Evolutionary conservation across 2,113 vertebrate species (phyloP).

Genomic region (Scomber scombrus): DNA sequence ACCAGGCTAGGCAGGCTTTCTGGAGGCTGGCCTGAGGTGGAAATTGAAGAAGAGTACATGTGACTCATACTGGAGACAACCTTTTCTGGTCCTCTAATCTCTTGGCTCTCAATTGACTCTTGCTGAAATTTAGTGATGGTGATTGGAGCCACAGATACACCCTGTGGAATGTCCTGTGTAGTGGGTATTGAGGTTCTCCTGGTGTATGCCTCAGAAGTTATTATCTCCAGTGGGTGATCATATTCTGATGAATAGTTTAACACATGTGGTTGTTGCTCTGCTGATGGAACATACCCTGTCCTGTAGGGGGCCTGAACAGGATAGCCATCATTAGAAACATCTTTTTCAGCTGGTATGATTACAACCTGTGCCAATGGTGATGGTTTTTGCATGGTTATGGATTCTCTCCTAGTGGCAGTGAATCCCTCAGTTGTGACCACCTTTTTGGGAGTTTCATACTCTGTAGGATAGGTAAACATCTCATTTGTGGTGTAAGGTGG

Average conservation of each 20-base stretch:
- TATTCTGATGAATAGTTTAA: constrained; percentile 70
- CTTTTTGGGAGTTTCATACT: constrained; percentile 61
- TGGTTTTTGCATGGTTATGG: constrained; percentile 70
- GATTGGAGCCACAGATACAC: constrained; percentile 65
- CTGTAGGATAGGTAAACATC: constrained; percentile 52
- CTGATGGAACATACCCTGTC: constrained; percentile 52
- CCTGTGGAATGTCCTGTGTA: constrained; percentile 61
- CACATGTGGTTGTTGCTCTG: constrained; percentile 53
- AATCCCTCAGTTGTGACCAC: constrained; percentile 64
- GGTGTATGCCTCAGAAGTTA: constrained; percentile 66
- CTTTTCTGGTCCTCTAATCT: constrained; percentile 84
- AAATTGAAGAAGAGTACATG: constrained; percentile 84
- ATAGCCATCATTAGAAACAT: constrained; percentile 51
- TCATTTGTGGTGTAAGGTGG: constrained; percentile 60
- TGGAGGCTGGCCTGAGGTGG: constrained; percentile 82
- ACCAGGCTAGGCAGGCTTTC: constrained; percentile 80
- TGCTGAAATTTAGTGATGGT: constrained; percentile 84
- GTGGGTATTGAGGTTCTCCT: constrained; percentile 65
- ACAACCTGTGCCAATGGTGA: constrained; percentile 51
- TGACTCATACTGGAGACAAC: constrained; percentile 87
- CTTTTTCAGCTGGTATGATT: constrained; percentile 71
- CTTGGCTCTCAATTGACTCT: constrained; percentile 86
- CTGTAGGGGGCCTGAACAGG: constrained; percentile 53
- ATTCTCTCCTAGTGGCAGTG: constrained; percentile 65
- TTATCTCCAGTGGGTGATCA: constrained; percentile 70